Evolutionary conservation across 2,888 invertebrate species (phyloP), one percentile per base, ranked within the genome.

Genomic region (Cosmia pyralina): DNA sequence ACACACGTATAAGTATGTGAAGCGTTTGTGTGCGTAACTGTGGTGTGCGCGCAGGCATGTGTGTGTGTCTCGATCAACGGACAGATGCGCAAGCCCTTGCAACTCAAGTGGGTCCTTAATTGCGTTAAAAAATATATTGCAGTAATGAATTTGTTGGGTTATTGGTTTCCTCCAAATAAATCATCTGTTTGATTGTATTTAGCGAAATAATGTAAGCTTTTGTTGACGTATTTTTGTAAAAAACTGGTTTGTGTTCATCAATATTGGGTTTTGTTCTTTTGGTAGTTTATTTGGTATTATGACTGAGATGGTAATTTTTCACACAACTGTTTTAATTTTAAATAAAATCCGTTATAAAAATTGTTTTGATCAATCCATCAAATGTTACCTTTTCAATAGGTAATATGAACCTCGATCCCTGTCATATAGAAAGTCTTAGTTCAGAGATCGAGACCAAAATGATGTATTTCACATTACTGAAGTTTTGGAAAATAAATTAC

Each of bases 31-130:
- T 66, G 76, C 34, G 38, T 62, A 41, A 79, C 69, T 50, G 76
- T 72, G 7, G 57, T 50, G 68, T 72, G 72, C 69, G 73, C 57
- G 10, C 22, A 46, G 57, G 69, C 66, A 67, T 72, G 72, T 76
- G 74, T 76, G 74, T 41, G 79, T 68, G 57, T 64, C 62, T 65
- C 67, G 71, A 79, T 79, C 80, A 83, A 85, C 75, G 87, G 87
- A 90, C 92, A 92, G 92, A 92, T 92, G 92, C 83, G 82, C 87
- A 81, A 79, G 81, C 82, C 81, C 85, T 80, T 80, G 64, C 73
- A 79, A 81, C 84, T 87, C 83, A 85, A 89, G 88, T 85, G 86
- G 82, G 68, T 69, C 83, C 81, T 84, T 90, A 90, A 90, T 91
- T 90, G 89, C 84, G 81, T 87, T 87, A 83, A 85, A 87, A 86